Evolutionary conservation across 1,140 invertebrate species (phyloP).

Genomic region (Drosophila navojoa): DNA sequence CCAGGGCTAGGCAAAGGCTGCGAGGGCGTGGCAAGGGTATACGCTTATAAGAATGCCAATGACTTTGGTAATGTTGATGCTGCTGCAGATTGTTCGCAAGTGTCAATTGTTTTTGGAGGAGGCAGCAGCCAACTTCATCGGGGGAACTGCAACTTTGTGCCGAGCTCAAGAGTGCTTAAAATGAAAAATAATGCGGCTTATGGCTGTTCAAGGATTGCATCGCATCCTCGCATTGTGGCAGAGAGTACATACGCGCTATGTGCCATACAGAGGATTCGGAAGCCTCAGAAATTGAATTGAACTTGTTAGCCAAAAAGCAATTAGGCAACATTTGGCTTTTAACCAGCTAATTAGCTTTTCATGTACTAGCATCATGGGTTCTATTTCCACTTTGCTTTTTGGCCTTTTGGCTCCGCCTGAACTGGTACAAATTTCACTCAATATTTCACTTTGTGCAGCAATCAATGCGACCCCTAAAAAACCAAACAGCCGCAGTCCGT

Average conservation of each 20-base stretch:
- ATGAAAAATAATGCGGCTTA: constrained; percentile 48
- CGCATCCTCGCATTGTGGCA: constrained; percentile 29
- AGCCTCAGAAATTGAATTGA: constrained; percentile 11
- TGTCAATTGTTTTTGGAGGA: constrained; percentile 71
- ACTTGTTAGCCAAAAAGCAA: constrained; percentile 33
- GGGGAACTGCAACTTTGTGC: constrained; percentile 34
- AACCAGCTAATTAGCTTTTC: constrained; percentile 47
- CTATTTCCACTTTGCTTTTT: neutral
- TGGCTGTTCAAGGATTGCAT: constrained; percentile 25
- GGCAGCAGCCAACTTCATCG: constrained; percentile 32
- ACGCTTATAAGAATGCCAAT: constrained; percentile 49
- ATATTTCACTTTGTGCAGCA: constrained; percentile 77
- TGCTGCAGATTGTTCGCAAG: constrained; percentile 71
- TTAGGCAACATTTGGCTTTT: constrained; percentile 43
- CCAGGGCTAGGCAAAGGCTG: no score
- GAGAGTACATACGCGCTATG: constrained; percentile 3
- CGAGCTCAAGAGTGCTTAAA: constrained; percentile 23
- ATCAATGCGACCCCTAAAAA: constrained; percentile 63
- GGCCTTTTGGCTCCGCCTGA: constrained; percentile 14
- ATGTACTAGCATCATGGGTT: constrained; percentile 25
- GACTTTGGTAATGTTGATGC: constrained; percentile 56
- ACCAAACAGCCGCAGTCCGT: constrained; percentile 13
- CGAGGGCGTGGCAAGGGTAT: neutral
- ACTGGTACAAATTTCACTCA: constrained; percentile 64
- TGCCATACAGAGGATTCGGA: neutral